A percentile compares a stretch with the other conserved stretches of the same genome.
Conservation (phyloP, 2,797 vertebrate species). For the Xenentodon cancila region DNA sequence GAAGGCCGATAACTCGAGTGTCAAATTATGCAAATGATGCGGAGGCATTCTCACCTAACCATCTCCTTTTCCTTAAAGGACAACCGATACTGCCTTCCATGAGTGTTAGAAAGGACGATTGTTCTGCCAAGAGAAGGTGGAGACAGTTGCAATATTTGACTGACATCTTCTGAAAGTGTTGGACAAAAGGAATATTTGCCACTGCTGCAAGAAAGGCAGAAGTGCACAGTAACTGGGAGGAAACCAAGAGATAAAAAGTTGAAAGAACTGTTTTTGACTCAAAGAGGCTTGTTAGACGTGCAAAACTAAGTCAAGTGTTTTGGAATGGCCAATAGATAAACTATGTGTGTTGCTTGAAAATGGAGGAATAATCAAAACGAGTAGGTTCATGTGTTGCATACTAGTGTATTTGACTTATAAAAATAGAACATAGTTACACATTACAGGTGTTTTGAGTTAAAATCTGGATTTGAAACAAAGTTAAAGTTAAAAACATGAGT, state of each 20-base stretch:
- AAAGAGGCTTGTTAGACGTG: too few species aligned
- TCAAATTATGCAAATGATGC: neutral
- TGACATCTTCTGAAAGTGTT: neutral
- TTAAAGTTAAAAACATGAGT: too few species aligned
- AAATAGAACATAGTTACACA: too few species aligned
- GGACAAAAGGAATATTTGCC: neutral
- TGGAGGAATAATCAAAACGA: too few species aligned
- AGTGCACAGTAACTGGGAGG: neutral
- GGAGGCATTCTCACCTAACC: neutral
- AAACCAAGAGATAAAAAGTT: neutral
- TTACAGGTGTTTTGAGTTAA: too few species aligned
- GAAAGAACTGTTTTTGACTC: too few species aligned
- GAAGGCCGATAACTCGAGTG: neutral
- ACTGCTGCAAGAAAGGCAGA: neutral
- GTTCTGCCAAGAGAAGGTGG: neutral
- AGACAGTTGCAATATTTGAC: neutral
- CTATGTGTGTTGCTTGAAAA: too few species aligned
- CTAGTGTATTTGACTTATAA: too few species aligned
- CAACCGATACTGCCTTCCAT: neutral
- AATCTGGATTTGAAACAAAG: too few species aligned
- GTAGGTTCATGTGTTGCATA: too few species aligned
- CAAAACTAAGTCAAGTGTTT: too few species aligned
- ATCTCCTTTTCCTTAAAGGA: neutral
- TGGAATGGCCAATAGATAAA: too few species aligned
- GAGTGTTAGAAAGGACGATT: neutral